phyloP scores from a whole-genome alignment of 2,797 vertebrate genomes.

The Brachyrhaphis roseni region DNA sequence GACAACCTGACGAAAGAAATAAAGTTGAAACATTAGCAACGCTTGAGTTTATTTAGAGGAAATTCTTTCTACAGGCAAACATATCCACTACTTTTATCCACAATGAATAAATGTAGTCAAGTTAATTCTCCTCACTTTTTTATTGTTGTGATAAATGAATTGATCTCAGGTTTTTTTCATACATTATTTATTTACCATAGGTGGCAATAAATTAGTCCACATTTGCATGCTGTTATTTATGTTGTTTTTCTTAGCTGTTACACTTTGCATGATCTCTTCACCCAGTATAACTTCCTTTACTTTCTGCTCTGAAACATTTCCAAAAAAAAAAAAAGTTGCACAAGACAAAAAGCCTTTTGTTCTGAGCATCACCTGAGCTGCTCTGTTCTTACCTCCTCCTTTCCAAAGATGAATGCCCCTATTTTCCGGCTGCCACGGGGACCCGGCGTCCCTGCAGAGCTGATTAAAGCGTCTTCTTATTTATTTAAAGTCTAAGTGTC shows the following conservation, averaged over 20 bases:
- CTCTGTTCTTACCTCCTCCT: conserved; percentile 13
- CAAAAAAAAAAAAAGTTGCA: background rate
- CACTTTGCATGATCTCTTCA: background rate
- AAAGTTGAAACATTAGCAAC: background rate
- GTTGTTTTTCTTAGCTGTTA: conserved; percentile 3
- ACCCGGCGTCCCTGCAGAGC: conserved; percentile 23
- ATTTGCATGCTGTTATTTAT: background rate
- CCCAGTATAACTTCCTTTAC: background rate
- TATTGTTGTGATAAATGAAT: background rate
- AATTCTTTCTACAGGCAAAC: background rate
- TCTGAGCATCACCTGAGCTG: conserved; percentile 19
- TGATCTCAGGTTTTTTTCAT: background rate
- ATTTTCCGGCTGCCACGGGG: conserved; percentile 12
- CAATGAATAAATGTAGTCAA: background rate
- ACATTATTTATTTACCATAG: background rate
- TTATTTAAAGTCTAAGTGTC: conserved; percentile 31
- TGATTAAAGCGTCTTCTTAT: conserved; percentile 42
- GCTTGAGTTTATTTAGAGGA: background rate
- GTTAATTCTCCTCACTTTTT: no score
- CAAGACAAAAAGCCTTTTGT: conserved; percentile 6
- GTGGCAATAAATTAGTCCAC: background rate
- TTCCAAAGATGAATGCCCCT: conserved; percentile 32
- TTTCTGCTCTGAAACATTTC: background rate
- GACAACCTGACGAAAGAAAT: background rate
- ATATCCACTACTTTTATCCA: background rate